These are phyloP conservation scores for Caenorhabditis sinica DNA, from an alignment of 2,888 invertebrate genomes.

Conservation along the genomic window DNA sequence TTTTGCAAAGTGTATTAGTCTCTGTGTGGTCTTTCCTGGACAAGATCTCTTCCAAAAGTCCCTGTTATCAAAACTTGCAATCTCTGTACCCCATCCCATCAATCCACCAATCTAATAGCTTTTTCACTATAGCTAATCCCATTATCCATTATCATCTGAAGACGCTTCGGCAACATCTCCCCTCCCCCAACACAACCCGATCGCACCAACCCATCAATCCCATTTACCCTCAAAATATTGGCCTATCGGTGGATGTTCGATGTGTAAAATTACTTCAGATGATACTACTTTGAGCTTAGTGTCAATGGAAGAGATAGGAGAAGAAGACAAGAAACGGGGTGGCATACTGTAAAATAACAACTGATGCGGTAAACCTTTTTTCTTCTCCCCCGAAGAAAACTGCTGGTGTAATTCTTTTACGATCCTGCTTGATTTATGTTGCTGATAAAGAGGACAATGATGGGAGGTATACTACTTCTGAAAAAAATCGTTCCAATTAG, in stretches of 20 bases:
- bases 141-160: conserved; percentile 59
- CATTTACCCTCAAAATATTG: conserved; percentile 53
- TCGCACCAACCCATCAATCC: conserved; percentile 50
- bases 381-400: background rate
- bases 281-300: conserved; percentile 37
- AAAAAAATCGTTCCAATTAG: too few relatives aligned
- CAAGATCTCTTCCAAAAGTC: background rate
- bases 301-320: conserved; percentile 21
- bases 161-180: too few relatives aligned
- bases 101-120: conserved; percentile 1
- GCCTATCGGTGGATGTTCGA: conserved; percentile 27
- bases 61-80: conserved; percentile 13
- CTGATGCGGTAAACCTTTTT: background rate
- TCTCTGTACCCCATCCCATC: conserved; percentile 34
- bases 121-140: conserved; percentile 54
- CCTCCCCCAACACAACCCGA: background rate
- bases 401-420: background rate
- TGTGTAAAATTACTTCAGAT: conserved; percentile 56
- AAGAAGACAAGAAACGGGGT: conserved; percentile 19
- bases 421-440: too few relatives aligned
- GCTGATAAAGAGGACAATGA: too few relatives aligned
- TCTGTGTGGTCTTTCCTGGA: background rate
- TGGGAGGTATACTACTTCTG: too few relatives aligned
- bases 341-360: conserved; percentile 42
- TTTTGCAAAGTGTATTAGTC: conserved; percentile 2